Evolutionary conservation across 2,113 vertebrate genomes (phyloP).

Genomic region (Zingel zingel): DNA sequence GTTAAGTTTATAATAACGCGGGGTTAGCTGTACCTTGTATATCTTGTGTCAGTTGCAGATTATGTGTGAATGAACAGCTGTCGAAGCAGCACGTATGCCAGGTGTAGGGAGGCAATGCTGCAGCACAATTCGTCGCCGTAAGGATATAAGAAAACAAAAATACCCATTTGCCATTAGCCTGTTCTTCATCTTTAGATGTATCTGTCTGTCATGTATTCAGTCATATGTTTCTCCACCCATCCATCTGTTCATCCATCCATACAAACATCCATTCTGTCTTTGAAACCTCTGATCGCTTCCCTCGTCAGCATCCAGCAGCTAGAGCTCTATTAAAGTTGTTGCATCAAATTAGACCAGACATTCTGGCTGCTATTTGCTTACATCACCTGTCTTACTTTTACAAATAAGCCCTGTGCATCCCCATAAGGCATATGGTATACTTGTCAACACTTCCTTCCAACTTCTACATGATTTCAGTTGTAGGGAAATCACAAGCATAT

Average conservation of each 20-base stretch:
- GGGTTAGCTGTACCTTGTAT: conserved; percentile 36
- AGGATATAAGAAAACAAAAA: neutral
- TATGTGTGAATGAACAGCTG: conserved; percentile 60
- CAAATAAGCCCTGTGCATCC: conserved; percentile 16
- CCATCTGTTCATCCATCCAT: conserved; percentile 21
- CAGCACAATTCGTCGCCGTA: conserved; percentile 27
- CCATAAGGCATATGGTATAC: conserved; percentile 20
- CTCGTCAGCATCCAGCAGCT: neutral
- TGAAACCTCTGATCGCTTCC: neutral
- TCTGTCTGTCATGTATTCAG: conserved; percentile 2
- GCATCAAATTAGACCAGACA: conserved; percentile 22
- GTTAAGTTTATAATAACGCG: conserved; percentile 30
- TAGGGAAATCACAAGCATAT: conserved; percentile 2
- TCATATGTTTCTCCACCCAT: conserved; percentile 22
- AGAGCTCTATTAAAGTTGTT: conserved; percentile 21
- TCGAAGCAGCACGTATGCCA: conserved; percentile 7
- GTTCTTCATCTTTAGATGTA: neutral
- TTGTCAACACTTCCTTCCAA: conserved; percentile 25
- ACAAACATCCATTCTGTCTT: neutral
- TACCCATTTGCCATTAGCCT: conserved; percentile 19
- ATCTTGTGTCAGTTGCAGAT: conserved; percentile 43
- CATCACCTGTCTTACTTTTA: conserved; percentile 6
- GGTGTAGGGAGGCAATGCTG: conserved; percentile 34
- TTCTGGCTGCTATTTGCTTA: conserved; percentile 13
- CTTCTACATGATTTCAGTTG: neutral